phyloP scores from a whole-genome alignment of 2,888 invertebrate genomes.

The Epiblema foenella region DNA sequence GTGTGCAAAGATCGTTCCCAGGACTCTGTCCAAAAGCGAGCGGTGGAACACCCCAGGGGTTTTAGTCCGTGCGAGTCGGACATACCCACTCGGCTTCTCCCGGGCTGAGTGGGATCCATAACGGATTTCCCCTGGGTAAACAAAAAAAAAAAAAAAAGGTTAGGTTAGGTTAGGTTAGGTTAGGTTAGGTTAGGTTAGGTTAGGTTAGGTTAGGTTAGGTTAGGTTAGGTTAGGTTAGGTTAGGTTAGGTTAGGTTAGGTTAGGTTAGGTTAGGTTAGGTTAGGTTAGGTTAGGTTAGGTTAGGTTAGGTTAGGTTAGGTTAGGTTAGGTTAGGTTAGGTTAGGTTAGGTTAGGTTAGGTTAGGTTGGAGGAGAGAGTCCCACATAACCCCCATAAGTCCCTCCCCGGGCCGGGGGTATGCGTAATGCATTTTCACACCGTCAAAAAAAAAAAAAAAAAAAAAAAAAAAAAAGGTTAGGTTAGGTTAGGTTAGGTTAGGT shows the following conservation, averaged over 20 bases:
- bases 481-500: neutral
- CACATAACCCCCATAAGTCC: no score
- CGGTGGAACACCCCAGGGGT: no score
- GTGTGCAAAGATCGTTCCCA: no score
- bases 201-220: slow-evolving; percentile 43
- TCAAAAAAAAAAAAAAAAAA: no score
- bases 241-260: slow-evolving; percentile 45
- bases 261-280: slow-evolving; percentile 46
- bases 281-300: slow-evolving; percentile 46
- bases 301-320: slow-evolving; percentile 45
- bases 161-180: slow-evolving; percentile 11
- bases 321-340: slow-evolving; percentile 45
- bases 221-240: slow-evolving; percentile 43
- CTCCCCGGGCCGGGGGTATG: no score
- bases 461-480: no score
- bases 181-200: slow-evolving; percentile 41
- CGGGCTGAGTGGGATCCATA: neutral
- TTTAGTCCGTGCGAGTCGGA: no score
- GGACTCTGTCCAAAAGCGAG: no score
- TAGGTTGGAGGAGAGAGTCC: neutral
- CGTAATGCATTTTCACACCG: no score
- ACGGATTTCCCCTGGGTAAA: no score
- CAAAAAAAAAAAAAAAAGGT: neutral
- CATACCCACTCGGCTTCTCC: no score
- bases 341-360: slow-evolving; percentile 41